Base-by-base conservation (phyloP, 92 coral and sea anemone genomes). In the Parazoanthus atlanticus region DNA sequence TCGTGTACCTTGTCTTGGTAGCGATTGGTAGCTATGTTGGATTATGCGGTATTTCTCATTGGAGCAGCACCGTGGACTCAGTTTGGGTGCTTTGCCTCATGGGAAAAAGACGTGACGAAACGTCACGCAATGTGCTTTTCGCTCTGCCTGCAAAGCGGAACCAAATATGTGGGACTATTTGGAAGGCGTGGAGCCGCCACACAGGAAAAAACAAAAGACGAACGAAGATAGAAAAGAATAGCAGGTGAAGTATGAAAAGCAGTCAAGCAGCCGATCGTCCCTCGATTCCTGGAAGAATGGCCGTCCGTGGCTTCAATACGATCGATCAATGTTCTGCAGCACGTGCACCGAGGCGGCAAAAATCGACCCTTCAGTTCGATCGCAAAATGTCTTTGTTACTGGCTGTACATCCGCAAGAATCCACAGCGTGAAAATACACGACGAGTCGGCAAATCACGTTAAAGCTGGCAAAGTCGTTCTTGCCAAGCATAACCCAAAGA, bases 371-470 rank as follows among this genome's bases (percentile, higher is more conserved):
- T 49, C 84, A 9, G n/a, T 79, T 28, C 67, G 70, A 46, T 79
- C 69, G 26, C 47, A 79, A 61, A 79, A 79, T 80, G 73, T 36
- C 30, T 80, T 80, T 80, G 15, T 58, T 28, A 15, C 85, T 29
- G 84, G 84, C 12, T 79, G 69, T n/a, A 49, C 58, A 0, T 82
- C 75, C 0, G 58, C 25, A 34, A 56, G 52, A 25, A 29, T 81
- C 21, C 49, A 36, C 56, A 67, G 76, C 13, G 58, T 89, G 32
- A 89, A 82, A 34, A 61, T 89, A 12, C 88, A 89, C 82, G 70
- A 82, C 25, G 76, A 33, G 0, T 89, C 88, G 3, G 81, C 74
- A 43, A 88, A 81, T 58, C 87, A 88, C 61, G 28, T 88, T 6
- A 88, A 70, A 40, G 91, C 85, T 9, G 75, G 25, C 5, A 52